A percentile compares a stretch with the other conserved stretches of the same genome.
Conservation (phyloP, 2,888 invertebrate species). For the Eupithecia vulgata region DNA sequence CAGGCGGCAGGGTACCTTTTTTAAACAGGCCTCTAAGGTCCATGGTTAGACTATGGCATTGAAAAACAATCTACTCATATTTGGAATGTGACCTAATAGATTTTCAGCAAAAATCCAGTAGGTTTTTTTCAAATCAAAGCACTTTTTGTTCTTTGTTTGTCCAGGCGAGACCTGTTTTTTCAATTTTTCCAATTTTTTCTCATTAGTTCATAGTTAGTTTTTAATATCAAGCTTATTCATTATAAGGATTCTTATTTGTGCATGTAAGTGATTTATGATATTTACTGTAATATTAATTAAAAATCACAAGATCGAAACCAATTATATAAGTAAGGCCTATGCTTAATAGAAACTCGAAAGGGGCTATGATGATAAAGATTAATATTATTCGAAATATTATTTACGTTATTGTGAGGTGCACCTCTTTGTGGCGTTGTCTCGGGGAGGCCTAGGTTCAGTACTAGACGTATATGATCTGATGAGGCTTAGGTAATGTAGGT, state of each 20-base stretch:
- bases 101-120: conserved; percentile 60
- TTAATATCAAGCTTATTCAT: conserved; percentile 32
- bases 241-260: conserved; percentile 27
- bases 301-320: background rate
- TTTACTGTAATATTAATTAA: background rate
- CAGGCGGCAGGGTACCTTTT: background rate
- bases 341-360: background rate
- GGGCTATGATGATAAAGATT: background rate
- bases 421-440: background rate
- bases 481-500: too few relatives aligned
- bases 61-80: conserved; percentile 32
- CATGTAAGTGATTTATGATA: conserved; percentile 29
- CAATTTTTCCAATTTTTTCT: conserved; percentile 48
- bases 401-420: background rate
- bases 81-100: conserved; percentile 55
- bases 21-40: background rate
- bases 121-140: conserved; percentile 48
- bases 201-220: conserved; percentile 30
- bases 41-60: background rate
- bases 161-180: conserved; percentile 57
- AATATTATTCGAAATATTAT: background rate
- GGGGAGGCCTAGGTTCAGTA: background rate
- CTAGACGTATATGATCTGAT: background rate
- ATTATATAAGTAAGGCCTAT: background rate
- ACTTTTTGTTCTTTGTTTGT: conserved; percentile 78